Percentiles rank a stretch among this genome's conserved stretches.
Conservation (phyloP, 2,888 invertebrate species). For the Aphrophora alni region DNA sequence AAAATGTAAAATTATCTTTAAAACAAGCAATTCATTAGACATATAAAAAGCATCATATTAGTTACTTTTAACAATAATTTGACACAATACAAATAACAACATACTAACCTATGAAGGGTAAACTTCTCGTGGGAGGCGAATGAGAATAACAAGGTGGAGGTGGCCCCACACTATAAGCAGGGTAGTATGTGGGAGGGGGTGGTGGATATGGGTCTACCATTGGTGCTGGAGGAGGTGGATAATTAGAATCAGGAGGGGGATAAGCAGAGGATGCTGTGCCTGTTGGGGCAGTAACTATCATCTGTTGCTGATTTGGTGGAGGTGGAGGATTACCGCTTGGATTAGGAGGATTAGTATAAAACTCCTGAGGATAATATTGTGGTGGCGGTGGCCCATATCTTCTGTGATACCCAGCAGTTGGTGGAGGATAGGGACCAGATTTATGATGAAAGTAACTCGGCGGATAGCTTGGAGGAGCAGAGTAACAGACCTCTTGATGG, state of each 20-base stretch:
- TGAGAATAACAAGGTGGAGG: slow-evolving; percentile 63
- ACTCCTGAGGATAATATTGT: slow-evolving; percentile 45
- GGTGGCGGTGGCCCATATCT: slow-evolving; percentile 35
- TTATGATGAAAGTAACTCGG: slow-evolving; percentile 54
- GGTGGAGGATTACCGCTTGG: slow-evolving; percentile 43
- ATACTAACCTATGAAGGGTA: slow-evolving; percentile 70
- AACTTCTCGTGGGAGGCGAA: slow-evolving; percentile 67
- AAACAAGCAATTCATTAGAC: too few relatives aligned
- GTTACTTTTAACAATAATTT: too few relatives aligned
- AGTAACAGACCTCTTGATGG: slow-evolving; percentile 58
- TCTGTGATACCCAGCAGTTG: slow-evolving; percentile 37
- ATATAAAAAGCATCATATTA: too few relatives aligned
- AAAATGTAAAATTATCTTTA: too few relatives aligned
- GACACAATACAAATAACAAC: too few relatives aligned
- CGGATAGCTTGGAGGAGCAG: slow-evolving; percentile 60
- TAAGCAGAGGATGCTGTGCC: slow-evolving; percentile 55
- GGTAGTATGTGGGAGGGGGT: slow-evolving; percentile 48
- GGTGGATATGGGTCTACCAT: slow-evolving; percentile 58
- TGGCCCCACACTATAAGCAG: slow-evolving; percentile 57
- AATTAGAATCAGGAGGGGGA: slow-evolving; percentile 57
- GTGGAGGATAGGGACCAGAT: slow-evolving; percentile 41
- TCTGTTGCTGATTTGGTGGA: slow-evolving; percentile 59
- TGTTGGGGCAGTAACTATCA: slow-evolving; percentile 57
- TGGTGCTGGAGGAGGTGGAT: slow-evolving; percentile 57
- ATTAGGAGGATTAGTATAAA: slow-evolving; percentile 44